These are phyloP conservation scores for Campoplex capitator DNA, from an alignment of 2,888 invertebrate species.

Conservation along the genomic window DNA sequence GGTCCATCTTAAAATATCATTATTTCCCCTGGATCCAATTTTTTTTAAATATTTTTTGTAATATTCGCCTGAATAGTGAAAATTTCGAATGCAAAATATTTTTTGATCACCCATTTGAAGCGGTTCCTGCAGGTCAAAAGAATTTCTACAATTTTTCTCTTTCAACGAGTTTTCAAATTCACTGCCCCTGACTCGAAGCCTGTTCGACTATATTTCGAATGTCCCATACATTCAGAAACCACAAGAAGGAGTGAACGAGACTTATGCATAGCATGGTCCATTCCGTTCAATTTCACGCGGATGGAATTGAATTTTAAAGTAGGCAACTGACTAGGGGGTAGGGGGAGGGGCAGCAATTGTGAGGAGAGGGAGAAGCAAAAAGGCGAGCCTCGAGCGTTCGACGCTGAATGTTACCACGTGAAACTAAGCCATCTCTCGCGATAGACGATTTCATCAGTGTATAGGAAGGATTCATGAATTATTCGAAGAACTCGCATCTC, in stretches of 20 bases:
- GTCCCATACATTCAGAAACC: slow-evolving; percentile 18
- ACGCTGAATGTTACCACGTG: slow-evolving; percentile 30
- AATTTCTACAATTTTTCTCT: not conserved
- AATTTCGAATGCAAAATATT: not conserved
- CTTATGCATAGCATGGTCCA: slow-evolving; percentile 60
- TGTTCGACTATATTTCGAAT: not conserved
- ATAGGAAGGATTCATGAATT: slow-evolving; percentile 62
- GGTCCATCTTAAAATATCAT: not conserved
- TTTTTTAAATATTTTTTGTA: not conserved
- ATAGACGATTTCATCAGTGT: slow-evolving; percentile 53
- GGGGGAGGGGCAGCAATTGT: not conserved
- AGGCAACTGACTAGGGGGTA: slow-evolving; percentile 41
- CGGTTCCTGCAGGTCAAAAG: not conserved
- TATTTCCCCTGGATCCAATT: not conserved
- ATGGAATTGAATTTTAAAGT: slow-evolving; percentile 69
- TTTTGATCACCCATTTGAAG: not conserved
- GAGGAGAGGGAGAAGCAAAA: not conserved
- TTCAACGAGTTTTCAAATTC: not conserved
- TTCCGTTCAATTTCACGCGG: slow-evolving; percentile 71
- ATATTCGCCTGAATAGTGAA: not conserved
- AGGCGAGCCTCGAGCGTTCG: slow-evolving; percentile 22
- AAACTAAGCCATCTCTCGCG: slow-evolving; percentile 36
- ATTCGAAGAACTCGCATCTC: slow-evolving; percentile 55
- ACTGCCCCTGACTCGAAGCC: not conserved
- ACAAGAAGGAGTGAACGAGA: slow-evolving; percentile 42